A percentile compares a stretch with the other conserved stretches of the same genome.
Evolutionary conservation across 2,888 invertebrate species (phyloP).

Genomic region (Petrolisthes manimaculis): DNA sequence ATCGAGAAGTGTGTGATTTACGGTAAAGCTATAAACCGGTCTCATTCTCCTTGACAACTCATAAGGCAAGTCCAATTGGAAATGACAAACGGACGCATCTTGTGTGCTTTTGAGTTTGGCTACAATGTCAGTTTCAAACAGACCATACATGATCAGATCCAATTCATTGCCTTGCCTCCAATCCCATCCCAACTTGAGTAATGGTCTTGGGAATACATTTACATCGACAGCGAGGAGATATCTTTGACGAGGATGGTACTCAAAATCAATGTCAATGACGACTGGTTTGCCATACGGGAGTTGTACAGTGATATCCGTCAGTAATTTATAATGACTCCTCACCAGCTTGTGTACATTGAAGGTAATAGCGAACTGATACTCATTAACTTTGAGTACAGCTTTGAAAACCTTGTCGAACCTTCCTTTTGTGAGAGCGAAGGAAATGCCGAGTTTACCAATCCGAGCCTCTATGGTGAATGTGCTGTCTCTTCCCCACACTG

Average conservation of each 20-base stretch:
- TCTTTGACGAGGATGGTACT: neutral
- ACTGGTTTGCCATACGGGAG: no score
- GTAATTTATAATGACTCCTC: no score
- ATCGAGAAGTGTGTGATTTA: constrained; percentile 32
- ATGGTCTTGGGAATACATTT: neutral
- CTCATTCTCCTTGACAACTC: neutral
- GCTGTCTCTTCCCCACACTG: neutral
- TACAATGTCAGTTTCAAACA: neutral
- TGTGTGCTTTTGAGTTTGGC: neutral
- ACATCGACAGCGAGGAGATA: neutral
- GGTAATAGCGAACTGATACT: constrained; percentile 18
- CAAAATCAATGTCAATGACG: neutral
- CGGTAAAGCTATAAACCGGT: neutral
- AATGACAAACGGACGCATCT: neutral
- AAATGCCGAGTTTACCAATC: constrained; percentile 38
- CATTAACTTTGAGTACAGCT: neutral
- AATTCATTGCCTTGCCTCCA: neutral
- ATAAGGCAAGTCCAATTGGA: neutral
- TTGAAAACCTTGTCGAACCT: neutral
- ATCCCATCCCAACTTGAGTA: neutral
- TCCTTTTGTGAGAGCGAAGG: neutral
- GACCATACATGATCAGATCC: neutral
- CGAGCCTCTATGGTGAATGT: constrained; percentile 15
- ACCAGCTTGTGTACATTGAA: neutral
- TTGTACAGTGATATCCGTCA: no score